phyloP scores from a whole-genome alignment of 2,797 vertebrate genomes.

The Enteromius argenteus region DNA sequence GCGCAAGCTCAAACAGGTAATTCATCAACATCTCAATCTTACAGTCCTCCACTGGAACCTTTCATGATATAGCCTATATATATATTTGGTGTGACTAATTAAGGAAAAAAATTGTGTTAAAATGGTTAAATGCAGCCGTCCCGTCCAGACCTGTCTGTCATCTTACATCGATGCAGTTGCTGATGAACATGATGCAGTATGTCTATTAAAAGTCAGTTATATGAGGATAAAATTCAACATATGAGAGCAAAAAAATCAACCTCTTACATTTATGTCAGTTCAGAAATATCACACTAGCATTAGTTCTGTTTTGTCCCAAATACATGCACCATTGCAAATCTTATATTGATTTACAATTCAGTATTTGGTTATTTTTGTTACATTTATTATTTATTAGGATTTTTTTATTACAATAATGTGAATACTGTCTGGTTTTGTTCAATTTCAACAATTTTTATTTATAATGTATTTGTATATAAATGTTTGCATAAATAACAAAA shows the following conservation, averaged over 20 bases:
- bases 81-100: background rate
- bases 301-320: background rate
- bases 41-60: background rate
- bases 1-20: constrained; percentile 65
- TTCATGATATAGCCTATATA: background rate
- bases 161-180: background rate
- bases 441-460: background rate
- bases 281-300: background rate
- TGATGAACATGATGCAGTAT: background rate
- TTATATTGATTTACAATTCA: background rate
- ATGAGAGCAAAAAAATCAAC: background rate
- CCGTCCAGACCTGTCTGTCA: background rate
- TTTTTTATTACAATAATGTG: too few relatives aligned
- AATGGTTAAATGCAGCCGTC: background rate
- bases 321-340: background rate
- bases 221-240: background rate
- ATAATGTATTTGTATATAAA: too few relatives aligned
- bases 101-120: background rate
- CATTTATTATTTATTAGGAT: too few relatives aligned
- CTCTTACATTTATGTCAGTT: background rate
- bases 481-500: too few relatives aligned
- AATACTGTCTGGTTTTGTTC: background rate
- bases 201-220: background rate
- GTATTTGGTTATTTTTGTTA: too few relatives aligned
- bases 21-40: background rate